These are phyloP conservation scores for Alethe diademata DNA, from an alignment of 2,113 vertebrate species.

Conservation along the genomic window DNA sequence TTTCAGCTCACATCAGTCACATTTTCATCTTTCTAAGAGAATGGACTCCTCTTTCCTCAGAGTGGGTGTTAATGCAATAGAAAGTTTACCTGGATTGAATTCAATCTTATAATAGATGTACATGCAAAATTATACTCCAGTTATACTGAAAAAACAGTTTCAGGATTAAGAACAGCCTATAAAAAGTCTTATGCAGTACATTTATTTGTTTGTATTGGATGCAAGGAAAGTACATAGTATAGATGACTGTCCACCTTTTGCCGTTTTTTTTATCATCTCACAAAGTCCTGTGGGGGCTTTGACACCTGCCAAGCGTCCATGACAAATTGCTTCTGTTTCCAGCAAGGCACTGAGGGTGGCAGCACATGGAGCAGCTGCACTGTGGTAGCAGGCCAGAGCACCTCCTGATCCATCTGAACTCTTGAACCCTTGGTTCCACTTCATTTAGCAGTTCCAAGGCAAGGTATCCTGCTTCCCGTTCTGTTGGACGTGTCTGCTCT, in stretches of 20 bases:
- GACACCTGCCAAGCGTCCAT: neutral
- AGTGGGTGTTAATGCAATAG: neutral
- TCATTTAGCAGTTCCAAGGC: neutral
- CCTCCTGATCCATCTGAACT: neutral
- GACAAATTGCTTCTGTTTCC: neutral
- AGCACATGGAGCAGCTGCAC: rapidly evolving
- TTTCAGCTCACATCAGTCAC: neutral
- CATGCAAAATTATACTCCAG: neutral
- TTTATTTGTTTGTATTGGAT: neutral
- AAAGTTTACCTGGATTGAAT: neutral
- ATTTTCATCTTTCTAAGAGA: neutral
- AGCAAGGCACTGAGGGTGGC: neutral
- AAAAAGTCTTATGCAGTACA: neutral
- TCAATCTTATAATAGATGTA: neutral
- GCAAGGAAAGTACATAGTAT: neutral
- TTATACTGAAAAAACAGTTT: neutral
- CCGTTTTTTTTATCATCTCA: neutral
- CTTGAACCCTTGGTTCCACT: neutral
- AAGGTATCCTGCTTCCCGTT: neutral
- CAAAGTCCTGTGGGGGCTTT: neutral
- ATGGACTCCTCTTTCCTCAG: neutral
- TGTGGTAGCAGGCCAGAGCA: rapidly evolving
- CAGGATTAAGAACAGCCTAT: neutral
- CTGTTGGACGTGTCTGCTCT: neutral
- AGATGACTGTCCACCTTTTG: neutral